Evolutionary conservation across 2,113 vertebrate species (phyloP).

Genomic region (Onychorhynchus coronatus): DNA sequence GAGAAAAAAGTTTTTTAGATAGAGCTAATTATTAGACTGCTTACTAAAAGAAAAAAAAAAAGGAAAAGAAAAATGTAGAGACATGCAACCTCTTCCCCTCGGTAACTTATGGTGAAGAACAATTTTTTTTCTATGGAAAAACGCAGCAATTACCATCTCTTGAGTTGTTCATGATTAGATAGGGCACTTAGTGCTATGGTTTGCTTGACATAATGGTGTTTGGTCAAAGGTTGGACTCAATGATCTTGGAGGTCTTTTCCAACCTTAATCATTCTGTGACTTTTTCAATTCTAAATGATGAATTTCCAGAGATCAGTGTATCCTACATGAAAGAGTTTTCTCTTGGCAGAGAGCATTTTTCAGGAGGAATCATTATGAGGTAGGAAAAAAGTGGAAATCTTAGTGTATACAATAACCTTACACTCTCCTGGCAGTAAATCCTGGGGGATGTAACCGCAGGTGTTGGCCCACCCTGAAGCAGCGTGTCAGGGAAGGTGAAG

Average conservation of each 20-base stretch:
- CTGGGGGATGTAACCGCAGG: too few species aligned
- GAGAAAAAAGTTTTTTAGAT: rapidly evolving
- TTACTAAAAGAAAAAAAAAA: too few species aligned
- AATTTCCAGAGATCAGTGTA: not conserved
- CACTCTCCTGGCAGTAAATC: not conserved
- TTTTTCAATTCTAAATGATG: not conserved
- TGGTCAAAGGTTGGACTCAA: not conserved
- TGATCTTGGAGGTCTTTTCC: not conserved
- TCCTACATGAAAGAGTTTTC: not conserved
- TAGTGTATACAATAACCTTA: not conserved
- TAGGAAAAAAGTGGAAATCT: not conserved
- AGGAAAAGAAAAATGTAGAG: not conserved
- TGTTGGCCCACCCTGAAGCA: not conserved
- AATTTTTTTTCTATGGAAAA: not conserved
- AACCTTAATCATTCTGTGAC: not conserved
- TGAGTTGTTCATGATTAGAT: not conserved
- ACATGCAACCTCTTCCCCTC: not conserved
- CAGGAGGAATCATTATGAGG: not conserved
- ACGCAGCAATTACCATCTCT: not conserved
- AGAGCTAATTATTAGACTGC: not conserved
- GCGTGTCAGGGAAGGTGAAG: not conserved
- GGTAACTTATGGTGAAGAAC: not conserved
- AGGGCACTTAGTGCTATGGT: not conserved
- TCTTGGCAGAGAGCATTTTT: not conserved
- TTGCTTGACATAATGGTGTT: not conserved